Percentiles rank a stretch among this genome's conserved stretches.
Conservation (phyloP, 2,113 vertebrate species). For the Hyaena hyaena region DNA sequence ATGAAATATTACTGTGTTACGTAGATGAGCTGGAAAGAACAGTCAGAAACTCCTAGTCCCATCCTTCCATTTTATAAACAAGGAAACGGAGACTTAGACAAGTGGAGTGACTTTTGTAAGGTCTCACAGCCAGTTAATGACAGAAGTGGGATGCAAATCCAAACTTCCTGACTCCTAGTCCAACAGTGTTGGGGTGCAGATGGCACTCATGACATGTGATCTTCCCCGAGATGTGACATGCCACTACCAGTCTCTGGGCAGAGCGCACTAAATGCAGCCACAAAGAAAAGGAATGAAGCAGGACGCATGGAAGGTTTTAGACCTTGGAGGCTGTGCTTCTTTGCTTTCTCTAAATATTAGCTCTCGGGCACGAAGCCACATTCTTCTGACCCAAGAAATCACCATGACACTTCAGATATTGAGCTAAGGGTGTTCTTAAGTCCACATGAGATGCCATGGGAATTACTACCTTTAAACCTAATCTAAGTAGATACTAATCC, state of each 20-base stretch:
- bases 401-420: not conserved
- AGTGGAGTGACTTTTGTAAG: not conserved
- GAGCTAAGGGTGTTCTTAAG: not conserved
- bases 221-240: not conserved
- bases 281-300: not conserved
- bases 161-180: not conserved
- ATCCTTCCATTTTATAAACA: conserved; percentile 21
- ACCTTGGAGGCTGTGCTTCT: not conserved
- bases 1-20: conserved; percentile 19
- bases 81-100: not conserved
- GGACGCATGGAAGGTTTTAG: not conserved
- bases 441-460: not conserved
- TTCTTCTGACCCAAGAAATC: not conserved
- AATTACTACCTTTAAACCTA: not conserved
- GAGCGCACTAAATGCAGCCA: not conserved
- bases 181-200: not conserved
- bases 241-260: not conserved
- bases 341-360: not conserved
- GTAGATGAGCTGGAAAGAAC: not conserved
- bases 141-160: not conserved
- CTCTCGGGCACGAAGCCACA: not conserved
- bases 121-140: not conserved
- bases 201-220: not conserved
- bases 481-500: not conserved
- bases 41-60: not conserved